Conservation (phyloP, 2,113 vertebrate genomes). For the Nestor notabilis region DNA sequence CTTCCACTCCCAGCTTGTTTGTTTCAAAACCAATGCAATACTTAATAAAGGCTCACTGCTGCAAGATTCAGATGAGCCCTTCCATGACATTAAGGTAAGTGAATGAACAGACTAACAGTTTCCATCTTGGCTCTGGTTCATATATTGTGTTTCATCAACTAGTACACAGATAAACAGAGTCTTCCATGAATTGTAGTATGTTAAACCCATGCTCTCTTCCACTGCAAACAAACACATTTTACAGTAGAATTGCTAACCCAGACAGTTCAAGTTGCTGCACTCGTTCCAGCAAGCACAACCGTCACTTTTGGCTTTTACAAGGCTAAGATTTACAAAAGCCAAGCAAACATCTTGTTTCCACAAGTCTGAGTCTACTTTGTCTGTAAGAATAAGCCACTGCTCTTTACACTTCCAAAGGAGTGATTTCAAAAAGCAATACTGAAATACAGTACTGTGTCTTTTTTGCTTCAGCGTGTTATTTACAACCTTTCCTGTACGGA, state of each 20-base stretch:
- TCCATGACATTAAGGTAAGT: neutral
- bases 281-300: neutral
- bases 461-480: neutral
- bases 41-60: neutral
- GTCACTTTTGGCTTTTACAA: neutral
- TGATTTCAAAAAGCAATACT: neutral
- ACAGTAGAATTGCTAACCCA: neutral
- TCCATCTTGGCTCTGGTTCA: neutral
- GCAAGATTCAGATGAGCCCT: neutral
- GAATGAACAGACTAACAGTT: neutral
- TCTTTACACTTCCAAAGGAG: neutral
- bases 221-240: neutral
- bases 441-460: neutral
- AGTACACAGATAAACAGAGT: neutral
- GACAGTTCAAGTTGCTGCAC: neutral
- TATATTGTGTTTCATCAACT: neutral
- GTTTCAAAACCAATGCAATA: neutral
- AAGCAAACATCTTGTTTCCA: neutral
- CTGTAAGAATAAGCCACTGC: neutral
- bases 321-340: neutral
- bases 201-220: neutral
- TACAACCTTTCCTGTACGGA: neutral
- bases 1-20: neutral
- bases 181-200: neutral
- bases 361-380: neutral